Percentiles rank a stretch among this genome's conserved stretches.
These are phyloP conservation scores for Actinia equina DNA, from an alignment of 64 coral and sea anemone genomes.

Conservation along the genomic window DNA sequence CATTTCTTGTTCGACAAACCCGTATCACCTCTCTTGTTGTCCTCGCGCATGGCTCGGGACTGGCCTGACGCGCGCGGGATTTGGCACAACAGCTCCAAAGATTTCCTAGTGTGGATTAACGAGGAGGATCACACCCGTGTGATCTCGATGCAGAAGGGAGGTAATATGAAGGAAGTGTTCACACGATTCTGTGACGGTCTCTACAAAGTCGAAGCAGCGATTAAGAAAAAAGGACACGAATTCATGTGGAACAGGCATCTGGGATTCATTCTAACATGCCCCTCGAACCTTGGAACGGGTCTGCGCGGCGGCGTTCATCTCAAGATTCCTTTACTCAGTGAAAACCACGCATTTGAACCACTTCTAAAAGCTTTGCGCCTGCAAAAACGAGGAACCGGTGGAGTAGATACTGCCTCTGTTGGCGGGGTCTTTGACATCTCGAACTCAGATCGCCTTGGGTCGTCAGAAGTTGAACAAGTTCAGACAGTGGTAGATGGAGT, in stretches of 20 bases:
- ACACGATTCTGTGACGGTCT: constrained; percentile 81
- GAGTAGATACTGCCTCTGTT: constrained; percentile 74
- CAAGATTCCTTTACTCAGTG: constrained; percentile 60
- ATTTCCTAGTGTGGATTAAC: constrained; percentile 84
- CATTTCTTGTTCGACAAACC: constrained; percentile 95
- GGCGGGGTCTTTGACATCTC: constrained; percentile 83
- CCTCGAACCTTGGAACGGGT: constrained; percentile 84
- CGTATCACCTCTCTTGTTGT: constrained; percentile 67
- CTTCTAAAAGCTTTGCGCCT: constrained; percentile 51
- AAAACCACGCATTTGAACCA: constrained; percentile 45
- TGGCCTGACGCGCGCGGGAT: constrained; percentile 95
- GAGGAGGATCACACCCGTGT: constrained; percentile 89
- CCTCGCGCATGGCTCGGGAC: constrained; percentile 79
- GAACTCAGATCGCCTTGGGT: constrained; percentile 77
- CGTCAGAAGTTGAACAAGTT: constrained; percentile 84
- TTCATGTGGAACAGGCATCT: constrained; percentile 94
- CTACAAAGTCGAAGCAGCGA: constrained; percentile 58
- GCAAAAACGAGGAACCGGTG: constrained; percentile 83
- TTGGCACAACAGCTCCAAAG: constrained; percentile 80
- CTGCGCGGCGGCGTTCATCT: constrained; percentile 83
- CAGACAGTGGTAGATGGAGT: constrained; percentile 81
- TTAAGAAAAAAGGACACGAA: constrained; percentile 68
- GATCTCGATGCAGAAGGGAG: constrained; percentile 94
- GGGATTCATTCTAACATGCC: constrained; percentile 74
- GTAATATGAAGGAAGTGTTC: constrained; percentile 90